Conservation (phyloP, 2,113 vertebrate species). For the Cnemophilus loriae region DNA sequence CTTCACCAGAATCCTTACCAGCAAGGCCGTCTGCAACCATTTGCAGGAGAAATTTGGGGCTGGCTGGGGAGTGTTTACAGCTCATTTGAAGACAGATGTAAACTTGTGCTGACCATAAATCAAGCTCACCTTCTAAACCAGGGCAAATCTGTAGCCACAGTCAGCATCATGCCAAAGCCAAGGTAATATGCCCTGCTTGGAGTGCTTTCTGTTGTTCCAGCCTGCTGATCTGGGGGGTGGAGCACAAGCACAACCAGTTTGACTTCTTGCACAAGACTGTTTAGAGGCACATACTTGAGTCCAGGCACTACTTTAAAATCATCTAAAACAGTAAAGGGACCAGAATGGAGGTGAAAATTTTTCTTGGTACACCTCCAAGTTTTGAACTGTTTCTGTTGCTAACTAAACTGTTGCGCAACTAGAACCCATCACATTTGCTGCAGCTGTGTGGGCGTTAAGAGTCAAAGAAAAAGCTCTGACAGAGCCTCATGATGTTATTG, state of each 20-base stretch:
- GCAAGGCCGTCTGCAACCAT: not conserved
- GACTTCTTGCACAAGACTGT: not conserved
- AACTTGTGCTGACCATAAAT: not conserved
- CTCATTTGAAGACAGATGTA: not conserved
- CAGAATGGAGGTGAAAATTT: not conserved
- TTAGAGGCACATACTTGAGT: not conserved
- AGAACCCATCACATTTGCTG: not conserved
- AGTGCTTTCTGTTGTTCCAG: not conserved
- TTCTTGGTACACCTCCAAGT: not conserved
- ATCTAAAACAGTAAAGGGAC: not conserved
- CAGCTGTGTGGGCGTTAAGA: constrained; percentile 24
- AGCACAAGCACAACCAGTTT: not conserved
- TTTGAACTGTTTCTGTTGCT: not conserved
- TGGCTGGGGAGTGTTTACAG: not conserved
- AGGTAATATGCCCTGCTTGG: not conserved
- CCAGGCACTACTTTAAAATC: not conserved
- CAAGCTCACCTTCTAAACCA: not conserved
- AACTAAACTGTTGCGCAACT: not conserved
- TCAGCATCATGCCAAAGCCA: not conserved
- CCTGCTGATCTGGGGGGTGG: not conserved
- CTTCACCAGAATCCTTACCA: not conserved
- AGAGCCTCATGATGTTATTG: not conserved
- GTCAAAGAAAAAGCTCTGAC: not conserved
- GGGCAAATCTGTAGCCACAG: not conserved
- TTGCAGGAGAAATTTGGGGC: not conserved